Base-by-base conservation (phyloP, 1,140 invertebrate species). In the Nasonia vitripennis region DNA sequence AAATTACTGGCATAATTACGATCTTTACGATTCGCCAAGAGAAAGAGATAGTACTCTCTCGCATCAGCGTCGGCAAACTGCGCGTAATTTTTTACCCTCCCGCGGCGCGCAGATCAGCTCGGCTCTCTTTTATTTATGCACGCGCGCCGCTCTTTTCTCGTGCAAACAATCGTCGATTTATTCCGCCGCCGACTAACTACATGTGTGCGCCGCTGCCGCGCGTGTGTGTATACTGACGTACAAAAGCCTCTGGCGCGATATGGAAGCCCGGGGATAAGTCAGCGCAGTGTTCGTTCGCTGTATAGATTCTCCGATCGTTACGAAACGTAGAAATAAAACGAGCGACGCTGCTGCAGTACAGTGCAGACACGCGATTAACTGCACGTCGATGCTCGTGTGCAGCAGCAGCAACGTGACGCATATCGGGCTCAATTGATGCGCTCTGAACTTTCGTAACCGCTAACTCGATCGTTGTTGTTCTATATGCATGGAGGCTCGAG, bases 121-220 rank as follows among this genome's bases (percentile, higher is more conserved):
- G 6, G 20, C 12, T 70, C 68, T 23, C 68, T 31, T 27, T 31
- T 10, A 17, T 12, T 31, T 70, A 4, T 70, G 67, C 20, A 1
- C 68, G 27, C 23, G 68, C 27, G 9, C 4, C 6, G 68, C 27
- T 62, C 4, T 71, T 71, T 71, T 71, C 68, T 34, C 14, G 68
- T 71, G 9, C 68, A 71, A 71, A 71, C 68, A 71, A 71, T 71
- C 68, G 31, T 9, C 68, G 31, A 31, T 71, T 71, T 31, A 71
- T 71, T 71, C 27, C 27, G 27, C 31, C 7, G 31, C 68, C 23
- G 68, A 27, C 68, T 27, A 71, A 3, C 68, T 14, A 34, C 68
- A 34, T 27, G 31, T 71, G 27, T 34, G 10, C 20, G 55, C 17
- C 55, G 55, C 27, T 27, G 27, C 27, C 1, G 27, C 27, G 27